Percentiles rank a stretch among this genome's conserved stretches.
These are phyloP conservation scores for Talpa occidentalis DNA, from an alignment of 2,113 vertebrate genomes.

Conservation along the genomic window DNA sequence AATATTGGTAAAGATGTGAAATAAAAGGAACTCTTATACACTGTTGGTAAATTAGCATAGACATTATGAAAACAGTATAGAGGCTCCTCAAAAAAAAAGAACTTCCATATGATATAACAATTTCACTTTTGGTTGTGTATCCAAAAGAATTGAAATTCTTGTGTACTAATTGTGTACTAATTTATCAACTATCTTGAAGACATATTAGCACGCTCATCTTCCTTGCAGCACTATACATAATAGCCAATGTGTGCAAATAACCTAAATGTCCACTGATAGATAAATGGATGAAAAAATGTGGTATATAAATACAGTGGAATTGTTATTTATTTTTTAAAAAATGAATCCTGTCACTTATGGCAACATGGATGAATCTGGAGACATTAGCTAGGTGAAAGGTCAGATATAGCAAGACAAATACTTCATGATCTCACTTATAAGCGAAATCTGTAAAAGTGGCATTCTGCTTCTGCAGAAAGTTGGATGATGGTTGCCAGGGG, in stretches of 20 bases:
- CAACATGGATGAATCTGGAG: not conserved
- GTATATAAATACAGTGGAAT: not conserved
- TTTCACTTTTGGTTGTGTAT: not conserved
- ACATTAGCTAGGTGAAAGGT: not conserved
- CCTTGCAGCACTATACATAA: not conserved
- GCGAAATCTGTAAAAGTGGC: not conserved
- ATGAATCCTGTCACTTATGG: not conserved
- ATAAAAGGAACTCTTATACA: not conserved
- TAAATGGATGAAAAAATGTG: not conserved
- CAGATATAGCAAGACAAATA: slow-evolving; percentile 15
- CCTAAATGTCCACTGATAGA: not conserved
- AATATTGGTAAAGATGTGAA: not conserved
- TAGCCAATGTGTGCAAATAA: not conserved
- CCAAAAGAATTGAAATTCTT: not conserved
- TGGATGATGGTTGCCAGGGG: not conserved
- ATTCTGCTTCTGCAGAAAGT: not conserved
- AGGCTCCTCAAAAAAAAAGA: not conserved
- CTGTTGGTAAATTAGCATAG: not conserved
- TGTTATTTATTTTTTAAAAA: not conserved
- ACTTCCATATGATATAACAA: not conserved
- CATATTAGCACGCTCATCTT: not conserved
- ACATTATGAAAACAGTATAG: not conserved
- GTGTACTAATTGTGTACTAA: no score
- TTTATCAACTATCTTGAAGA: not conserved
- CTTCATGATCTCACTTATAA: not conserved